These are phyloP conservation scores for Engraulis encrasicolus DNA, from an alignment of 2,113 vertebrate genomes.

Conservation along the genomic window DNA sequence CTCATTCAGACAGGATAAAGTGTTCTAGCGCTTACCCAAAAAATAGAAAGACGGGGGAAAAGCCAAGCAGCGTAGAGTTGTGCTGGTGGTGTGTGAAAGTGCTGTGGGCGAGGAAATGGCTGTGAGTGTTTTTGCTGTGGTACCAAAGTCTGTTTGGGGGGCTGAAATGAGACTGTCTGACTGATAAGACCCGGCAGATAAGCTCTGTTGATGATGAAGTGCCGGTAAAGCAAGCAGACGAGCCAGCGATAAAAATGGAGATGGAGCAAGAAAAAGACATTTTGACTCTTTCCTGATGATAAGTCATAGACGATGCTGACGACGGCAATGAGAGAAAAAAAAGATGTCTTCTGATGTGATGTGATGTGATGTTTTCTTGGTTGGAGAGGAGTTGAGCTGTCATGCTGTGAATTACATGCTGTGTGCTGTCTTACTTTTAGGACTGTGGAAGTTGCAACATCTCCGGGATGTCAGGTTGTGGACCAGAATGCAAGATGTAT, in stretches of 20 bases:
- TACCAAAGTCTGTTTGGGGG: not conserved
- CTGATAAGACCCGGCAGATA: not conserved
- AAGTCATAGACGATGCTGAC: not conserved
- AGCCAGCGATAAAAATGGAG: conserved; percentile 7
- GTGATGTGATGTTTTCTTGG: not conserved
- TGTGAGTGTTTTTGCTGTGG: not conserved
- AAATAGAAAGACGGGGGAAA: not conserved
- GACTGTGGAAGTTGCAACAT: not conserved
- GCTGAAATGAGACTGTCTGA: conserved; percentile 8
- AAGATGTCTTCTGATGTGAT: not conserved
- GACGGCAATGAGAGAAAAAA: not conserved
- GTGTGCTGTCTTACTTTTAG: not conserved
- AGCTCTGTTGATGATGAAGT: not conserved
- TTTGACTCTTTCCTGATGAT: not conserved
- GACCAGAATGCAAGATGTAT: not conserved
- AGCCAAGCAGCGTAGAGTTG: not conserved
- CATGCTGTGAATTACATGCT: conserved; percentile 9
- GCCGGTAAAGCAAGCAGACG: not conserved
- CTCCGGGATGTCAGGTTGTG: not conserved
- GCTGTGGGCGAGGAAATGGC: not conserved
- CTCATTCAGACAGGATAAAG: conserved; percentile 3
- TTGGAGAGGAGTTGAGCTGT: not conserved
- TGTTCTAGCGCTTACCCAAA: not conserved
- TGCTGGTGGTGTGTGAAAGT: not conserved
- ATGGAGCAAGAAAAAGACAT: not conserved